phyloP scores from a whole-genome alignment of 1,140 invertebrate genomes.

The Drosophila pseudoobscura region DNA sequence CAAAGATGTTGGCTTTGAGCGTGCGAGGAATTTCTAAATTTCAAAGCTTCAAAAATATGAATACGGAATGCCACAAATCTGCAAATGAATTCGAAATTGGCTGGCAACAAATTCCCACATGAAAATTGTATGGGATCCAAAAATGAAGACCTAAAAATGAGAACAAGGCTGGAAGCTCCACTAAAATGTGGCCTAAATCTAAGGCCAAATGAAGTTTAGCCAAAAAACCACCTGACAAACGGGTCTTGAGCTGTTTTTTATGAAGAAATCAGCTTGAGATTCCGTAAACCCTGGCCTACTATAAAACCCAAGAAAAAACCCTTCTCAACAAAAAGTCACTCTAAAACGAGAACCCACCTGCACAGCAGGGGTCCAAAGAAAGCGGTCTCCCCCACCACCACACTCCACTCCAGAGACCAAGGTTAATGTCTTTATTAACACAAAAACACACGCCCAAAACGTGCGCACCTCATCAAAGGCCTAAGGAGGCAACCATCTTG shows the following conservation, averaged over 20 bases:
- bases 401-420: conserved; percentile 5
- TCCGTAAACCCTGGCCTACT: not conserved
- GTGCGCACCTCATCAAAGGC: conserved; percentile 24
- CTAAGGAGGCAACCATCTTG: conserved; percentile 27
- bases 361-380: conserved; percentile 7
- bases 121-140: not conserved
- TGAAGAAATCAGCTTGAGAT: no score
- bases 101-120: not conserved
- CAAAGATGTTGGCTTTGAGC: conserved; percentile 25
- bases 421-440: conserved; percentile 54
- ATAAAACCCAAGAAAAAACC: not conserved
- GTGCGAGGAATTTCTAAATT: conserved; percentile 39
- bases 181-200: no score
- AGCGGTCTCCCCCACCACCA: conserved; percentile 9
- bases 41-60: conserved; percentile 2
- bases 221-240: no score
- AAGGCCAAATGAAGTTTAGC: no score
- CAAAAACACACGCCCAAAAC: conserved; percentile 32
- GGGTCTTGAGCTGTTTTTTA: no score
- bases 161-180: no score
- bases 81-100: not conserved
- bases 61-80: conserved; percentile 6
- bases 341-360: conserved; percentile 6
- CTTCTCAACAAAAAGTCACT: conserved; percentile 6
- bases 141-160: not conserved